These are phyloP conservation scores for Meteorus colon DNA, from an alignment of 2,888 invertebrate genomes.

Conservation along the genomic window DNA sequence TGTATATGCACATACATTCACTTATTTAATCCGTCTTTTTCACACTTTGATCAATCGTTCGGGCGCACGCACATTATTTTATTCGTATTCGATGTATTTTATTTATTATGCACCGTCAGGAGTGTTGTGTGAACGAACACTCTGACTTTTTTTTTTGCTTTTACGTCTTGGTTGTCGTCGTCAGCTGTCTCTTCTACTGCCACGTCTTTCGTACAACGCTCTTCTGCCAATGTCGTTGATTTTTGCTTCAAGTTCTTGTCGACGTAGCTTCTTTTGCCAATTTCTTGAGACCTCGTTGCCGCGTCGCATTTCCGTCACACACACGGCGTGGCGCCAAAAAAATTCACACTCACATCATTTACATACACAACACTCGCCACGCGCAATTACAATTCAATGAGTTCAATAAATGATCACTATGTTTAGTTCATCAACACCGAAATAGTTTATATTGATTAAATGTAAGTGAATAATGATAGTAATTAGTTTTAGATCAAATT, in stretches of 20 bases:
- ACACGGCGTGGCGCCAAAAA: conserved; percentile 28
- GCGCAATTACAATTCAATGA: no score
- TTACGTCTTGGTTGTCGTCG: neutral
- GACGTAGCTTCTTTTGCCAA: conserved; percentile 37
- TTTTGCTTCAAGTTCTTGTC: conserved; percentile 1
- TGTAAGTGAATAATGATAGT: no score
- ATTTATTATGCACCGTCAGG: conserved; percentile 35
- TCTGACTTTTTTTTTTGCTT: conserved; percentile 22
- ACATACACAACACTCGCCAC: neutral
- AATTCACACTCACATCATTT: neutral
- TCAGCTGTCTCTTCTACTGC: neutral
- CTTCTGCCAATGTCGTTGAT: conserved; percentile 20
- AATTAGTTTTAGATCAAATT: no score
- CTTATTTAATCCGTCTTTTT: conserved; percentile 17
- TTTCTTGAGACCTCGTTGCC: conserved; percentile 36
- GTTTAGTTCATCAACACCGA: no score
- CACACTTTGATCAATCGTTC: conserved; percentile 1
- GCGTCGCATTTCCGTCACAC: conserved; percentile 40
- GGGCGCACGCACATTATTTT: neutral
- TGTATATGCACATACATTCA: neutral
- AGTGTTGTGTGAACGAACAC: conserved; percentile 29
- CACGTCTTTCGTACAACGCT: neutral
- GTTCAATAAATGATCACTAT: no score
- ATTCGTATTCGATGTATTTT: conserved; percentile 11
- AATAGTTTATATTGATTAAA: no score